Base-by-base conservation (phyloP, 2,797 vertebrate species). In the Enteromius anoplus region DNA sequence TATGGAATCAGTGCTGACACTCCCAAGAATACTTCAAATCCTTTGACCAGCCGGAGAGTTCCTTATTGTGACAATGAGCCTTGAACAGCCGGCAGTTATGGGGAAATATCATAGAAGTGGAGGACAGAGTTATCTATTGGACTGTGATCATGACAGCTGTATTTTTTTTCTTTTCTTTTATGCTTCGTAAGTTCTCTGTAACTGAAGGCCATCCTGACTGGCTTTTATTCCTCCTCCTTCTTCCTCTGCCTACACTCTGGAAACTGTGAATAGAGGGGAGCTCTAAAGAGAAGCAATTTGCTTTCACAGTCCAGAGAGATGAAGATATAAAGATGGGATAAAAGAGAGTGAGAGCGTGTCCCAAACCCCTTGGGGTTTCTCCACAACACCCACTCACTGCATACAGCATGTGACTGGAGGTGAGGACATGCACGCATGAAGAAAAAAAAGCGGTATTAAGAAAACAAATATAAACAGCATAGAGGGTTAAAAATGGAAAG, bases 191-290 rank as follows among this genome's bases (percentile, higher is more conserved):
- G 72, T 73, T 83, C 51, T 79, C 21, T 37, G 14, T 82, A 69
- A 71, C 84, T 69, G 72, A 81, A 85, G 86, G 78, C 84, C 78
- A 81, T 85, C 72, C 71, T 85, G 68, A 81, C 60, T 12, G 69
- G 78, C 72, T 72, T 81, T 85, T 73, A 83, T 85, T 85, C 49
- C 12, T 55, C 81, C 81, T 83, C 77, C 60, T 58, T 85, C 73
- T 85, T 73, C 45, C 47, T 78, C 80, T 78, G 72, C 77, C 86
- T 80, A 86, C 79, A 76, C 71, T 70, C 55, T 71, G 68, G 77
- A 83, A 85, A 77, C 55, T n/a, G 76, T 80, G 77, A 80, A 83
- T 80, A 77, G 80, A 78, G 65, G 37, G 75, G 55, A 78, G 55
- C 72, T 77, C 49, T 70, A 78, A 77, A 81, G 78, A 77, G 77